Evolutionary conservation across 1,140 invertebrate genomes (phyloP), one percentile per base, ranked within the genome.

Genomic region (Scylla paramamosain): DNA sequence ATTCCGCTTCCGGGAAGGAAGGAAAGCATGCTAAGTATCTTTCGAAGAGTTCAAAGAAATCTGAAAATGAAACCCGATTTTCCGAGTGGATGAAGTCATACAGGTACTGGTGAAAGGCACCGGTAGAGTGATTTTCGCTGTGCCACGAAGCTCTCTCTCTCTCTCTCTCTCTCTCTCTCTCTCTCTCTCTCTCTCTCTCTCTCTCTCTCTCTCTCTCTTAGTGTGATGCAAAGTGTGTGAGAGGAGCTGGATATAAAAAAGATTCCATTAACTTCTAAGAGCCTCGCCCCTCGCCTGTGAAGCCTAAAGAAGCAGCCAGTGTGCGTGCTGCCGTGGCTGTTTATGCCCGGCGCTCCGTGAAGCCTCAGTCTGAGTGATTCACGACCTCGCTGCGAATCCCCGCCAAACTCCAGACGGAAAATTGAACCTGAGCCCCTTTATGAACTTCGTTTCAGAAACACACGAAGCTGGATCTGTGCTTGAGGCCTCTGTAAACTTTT

Each of bases 361-460:
- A 2, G n/a, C 67, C 8, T 77, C 67, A 7, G 20, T 7, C n/a
- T 77, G 20, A n/a, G 8, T 77, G 67, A 77, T 77, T n/a, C 25
- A 77, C 67, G 20, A 20, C 20, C 20, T n/a, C 67, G 67, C 67
- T n/a, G 67, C 6, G 67, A 77, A n/a, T 77, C 67, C 67, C 67
- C 67, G 1, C 25, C 25, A 25, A 77, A 77, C 67, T 77, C 25
- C 67, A n/a, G 10, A 12, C 20, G 52, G 2, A 20, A 59, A 59
- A 59, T 59, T 59, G 52, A 77, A 77, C 67, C 67, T 77, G 67
- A 77, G 67, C 67, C 67, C 67, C 67, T 77, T 77, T 77, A n/a
- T 77, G 67, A 77, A 77, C 67, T 77, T 77, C 67, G 67, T 77
- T 77, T 77, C 67, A n/a, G 67, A 77, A 77, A 77, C 67, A 77